Conservation (phyloP, 2,113 vertebrate species). For the Hydropotes inermis region DNA sequence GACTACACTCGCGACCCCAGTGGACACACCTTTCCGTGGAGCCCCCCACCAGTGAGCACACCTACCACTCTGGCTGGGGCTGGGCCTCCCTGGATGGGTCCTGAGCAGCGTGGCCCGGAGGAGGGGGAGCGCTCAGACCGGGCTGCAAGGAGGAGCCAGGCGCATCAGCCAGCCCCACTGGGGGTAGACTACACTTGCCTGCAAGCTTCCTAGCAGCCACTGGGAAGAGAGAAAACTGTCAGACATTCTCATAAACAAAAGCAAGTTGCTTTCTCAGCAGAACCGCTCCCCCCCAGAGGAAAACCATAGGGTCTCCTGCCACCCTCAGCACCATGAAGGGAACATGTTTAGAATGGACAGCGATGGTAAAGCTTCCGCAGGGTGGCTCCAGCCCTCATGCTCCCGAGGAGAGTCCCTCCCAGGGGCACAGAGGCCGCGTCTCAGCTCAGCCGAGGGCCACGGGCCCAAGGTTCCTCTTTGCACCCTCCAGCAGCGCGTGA, state of each 20-base stretch:
- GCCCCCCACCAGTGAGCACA: too few species aligned
- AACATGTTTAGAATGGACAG: fast-evolving
- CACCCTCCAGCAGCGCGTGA: neutral
- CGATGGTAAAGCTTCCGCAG: fast-evolving
- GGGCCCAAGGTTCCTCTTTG: neutral
- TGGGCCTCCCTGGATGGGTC: too few species aligned
- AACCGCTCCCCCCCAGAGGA: neutral
- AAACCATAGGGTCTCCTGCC: fast-evolving
- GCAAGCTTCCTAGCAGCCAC: neutral
- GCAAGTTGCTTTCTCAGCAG: neutral
- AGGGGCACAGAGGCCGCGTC: fast-evolving
- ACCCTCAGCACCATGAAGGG: fast-evolving
- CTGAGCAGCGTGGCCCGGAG: neutral
- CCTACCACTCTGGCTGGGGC: fast-evolving
- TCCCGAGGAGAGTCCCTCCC: neutral
- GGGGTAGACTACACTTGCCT: neutral
- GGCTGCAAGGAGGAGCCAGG: neutral
- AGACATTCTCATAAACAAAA: neutral
- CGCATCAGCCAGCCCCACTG: fast-evolving
- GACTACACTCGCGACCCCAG: fast-evolving
- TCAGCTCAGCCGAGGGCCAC: fast-evolving
- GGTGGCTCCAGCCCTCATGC: fast-evolving
- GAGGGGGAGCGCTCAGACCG: too few species aligned
- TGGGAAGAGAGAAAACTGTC: neutral
- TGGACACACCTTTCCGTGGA: neutral